Evolutionary conservation across 1,140 invertebrate genomes (phyloP).

Genomic region (Caenorhabditis inopinata): DNA sequence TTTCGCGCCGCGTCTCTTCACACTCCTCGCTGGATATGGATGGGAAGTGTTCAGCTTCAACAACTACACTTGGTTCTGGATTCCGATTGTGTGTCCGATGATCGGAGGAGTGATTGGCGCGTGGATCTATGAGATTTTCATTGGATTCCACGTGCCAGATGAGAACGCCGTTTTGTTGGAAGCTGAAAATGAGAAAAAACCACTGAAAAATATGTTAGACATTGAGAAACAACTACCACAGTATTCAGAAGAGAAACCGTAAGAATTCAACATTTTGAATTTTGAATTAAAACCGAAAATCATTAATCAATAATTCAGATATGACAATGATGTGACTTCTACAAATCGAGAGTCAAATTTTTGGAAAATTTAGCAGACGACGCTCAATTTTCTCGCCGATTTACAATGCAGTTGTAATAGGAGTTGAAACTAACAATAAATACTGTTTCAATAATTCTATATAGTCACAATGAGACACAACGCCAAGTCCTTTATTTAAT

Average conservation of each 20-base stretch:
- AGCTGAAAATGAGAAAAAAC: not conserved
- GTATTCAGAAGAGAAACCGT: not conserved
- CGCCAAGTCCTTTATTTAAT: no score
- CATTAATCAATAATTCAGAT: no score
- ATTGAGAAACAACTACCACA: constrained; percentile 9
- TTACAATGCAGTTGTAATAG: no score
- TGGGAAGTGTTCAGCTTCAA: constrained; percentile 68
- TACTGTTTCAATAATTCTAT: no score
- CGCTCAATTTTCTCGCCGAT: no score
- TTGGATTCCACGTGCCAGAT: constrained; percentile 71
- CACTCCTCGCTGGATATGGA: constrained; percentile 68
- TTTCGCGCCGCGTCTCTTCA: constrained; percentile 71
- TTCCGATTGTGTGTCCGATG: constrained; percentile 70
- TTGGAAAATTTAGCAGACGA: no score
- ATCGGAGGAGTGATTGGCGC: constrained; percentile 70
- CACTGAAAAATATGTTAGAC: not conserved
- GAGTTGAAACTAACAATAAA: no score
- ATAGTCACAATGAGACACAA: no score
- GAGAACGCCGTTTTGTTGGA: not conserved
- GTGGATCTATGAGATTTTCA: constrained; percentile 70
- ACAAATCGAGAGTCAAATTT: no score
- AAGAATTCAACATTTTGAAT: no score
- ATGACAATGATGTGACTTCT: no score
- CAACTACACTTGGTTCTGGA: constrained; percentile 70
- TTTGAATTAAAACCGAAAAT: no score